phyloP scores from a whole-genome alignment of 2,797 vertebrate genomes.

The Semotilus atromaculatus region DNA sequence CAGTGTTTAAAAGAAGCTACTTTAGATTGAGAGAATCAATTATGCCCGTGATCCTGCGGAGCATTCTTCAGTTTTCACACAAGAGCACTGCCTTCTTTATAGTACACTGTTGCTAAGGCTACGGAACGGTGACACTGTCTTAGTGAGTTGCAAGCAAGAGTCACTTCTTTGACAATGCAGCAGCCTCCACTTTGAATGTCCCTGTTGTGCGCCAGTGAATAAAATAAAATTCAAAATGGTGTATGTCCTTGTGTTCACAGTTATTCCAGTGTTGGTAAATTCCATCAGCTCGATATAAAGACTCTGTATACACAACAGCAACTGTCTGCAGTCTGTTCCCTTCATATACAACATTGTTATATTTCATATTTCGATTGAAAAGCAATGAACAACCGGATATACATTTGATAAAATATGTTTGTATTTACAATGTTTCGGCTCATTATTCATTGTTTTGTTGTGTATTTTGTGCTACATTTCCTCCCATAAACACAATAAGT shows the following conservation, averaged over 20 bases:
- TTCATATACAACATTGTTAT: not conserved
- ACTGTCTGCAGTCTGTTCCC: not conserved
- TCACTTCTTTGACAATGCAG: conserved; percentile 28
- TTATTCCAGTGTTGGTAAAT: conserved; percentile 4
- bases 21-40: not conserved
- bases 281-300: conserved; percentile 1
- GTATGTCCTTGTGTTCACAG: conserved; percentile 26
- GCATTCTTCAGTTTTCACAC: conserved; percentile 3
- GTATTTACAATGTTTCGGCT: conserved; percentile 34
- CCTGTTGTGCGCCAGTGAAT: not conserved
- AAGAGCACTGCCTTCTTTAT: conserved; percentile 4
- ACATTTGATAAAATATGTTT: not conserved
- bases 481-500: not conserved
- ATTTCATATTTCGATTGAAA: conserved; percentile 10
- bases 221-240: conserved; percentile 3
- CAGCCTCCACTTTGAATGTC: not conserved
- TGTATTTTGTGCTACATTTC: conserved; percentile 9
- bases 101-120: conserved; percentile 38
- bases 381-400: conserved; percentile 10
- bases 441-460: conserved; percentile 39
- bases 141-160: not conserved
- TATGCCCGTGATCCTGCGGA: not conserved
- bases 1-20: conserved; percentile 7
- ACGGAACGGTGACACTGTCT: not conserved
- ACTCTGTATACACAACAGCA: not conserved